Percentiles rank a stretch among this genome's conserved stretches.
These are phyloP conservation scores for Watsonalla cultraria DNA, from an alignment of 2,888 invertebrate species.

Conservation along the genomic window DNA sequence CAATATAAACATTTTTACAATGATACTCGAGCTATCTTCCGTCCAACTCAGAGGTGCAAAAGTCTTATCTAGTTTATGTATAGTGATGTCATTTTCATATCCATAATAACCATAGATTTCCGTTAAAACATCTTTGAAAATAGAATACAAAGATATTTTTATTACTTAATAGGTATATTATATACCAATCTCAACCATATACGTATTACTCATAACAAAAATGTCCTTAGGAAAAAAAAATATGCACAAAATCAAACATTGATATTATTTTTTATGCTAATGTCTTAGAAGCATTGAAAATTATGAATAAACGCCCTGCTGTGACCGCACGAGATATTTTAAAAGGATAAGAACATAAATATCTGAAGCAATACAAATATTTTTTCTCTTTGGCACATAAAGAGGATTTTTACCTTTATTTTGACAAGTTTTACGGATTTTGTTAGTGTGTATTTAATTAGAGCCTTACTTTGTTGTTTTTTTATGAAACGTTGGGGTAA, in stretches of 20 bases:
- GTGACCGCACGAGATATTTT: conserved; percentile 37
- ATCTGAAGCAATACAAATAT: conserved; percentile 15
- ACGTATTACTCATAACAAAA: too few species aligned
- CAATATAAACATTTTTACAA: conserved; percentile 24
- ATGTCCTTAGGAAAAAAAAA: not conserved
- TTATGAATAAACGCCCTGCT: conserved; percentile 40
- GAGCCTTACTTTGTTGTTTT: not conserved
- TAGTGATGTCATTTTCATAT: not conserved
- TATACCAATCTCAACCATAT: too few species aligned
- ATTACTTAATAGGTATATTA: too few species aligned
- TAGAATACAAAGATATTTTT: too few species aligned
- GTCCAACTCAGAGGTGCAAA: not conserved
- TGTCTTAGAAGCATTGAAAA: conserved; percentile 37
- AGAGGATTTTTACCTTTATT: conserved; percentile 11
- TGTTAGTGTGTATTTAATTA: not conserved
- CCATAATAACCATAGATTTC: not conserved
- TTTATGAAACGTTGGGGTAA: too few species aligned
- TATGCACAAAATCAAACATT: conserved; percentile 8
- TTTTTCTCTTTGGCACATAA: conserved; percentile 17
- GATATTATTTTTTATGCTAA: conserved; percentile 41
- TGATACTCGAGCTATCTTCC: not conserved
- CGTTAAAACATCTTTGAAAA: too few species aligned
- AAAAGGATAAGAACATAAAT: conserved; percentile 20
- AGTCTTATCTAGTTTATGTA: not conserved
- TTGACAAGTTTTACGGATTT: not conserved